Percentiles rank a stretch among this genome's conserved stretches.
Evolutionary conservation across 2,797 vertebrate genomes (phyloP).

Genomic region (Capromys pilorides): DNA sequence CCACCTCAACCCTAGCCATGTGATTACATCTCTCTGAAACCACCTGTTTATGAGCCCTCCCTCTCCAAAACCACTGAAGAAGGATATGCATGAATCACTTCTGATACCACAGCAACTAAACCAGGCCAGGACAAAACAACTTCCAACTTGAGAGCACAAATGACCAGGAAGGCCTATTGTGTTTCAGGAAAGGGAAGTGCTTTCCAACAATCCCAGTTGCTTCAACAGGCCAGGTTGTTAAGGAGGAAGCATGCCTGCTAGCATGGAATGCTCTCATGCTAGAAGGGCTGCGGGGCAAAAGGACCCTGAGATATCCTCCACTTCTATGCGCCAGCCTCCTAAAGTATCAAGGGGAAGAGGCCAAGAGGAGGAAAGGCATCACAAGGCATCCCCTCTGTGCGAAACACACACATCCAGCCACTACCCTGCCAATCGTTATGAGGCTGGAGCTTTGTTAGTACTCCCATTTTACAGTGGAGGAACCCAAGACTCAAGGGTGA

Average conservation of each 20-base stretch:
- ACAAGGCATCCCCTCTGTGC: neutral
- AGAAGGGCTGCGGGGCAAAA: neutral
- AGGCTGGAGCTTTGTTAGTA: neutral
- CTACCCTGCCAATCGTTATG: neutral
- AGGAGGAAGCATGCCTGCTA: neutral
- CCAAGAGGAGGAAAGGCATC: neutral
- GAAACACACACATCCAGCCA: neutral
- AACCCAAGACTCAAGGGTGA: neutral
- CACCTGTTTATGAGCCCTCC: neutral
- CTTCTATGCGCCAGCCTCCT: neutral
- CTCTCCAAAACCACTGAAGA: neutral
- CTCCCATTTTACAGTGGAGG: neutral
- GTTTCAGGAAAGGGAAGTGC: conserved; percentile 54
- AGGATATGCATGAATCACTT: neutral
- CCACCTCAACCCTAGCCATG: neutral
- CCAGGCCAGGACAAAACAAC: neutral
- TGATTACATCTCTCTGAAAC: conserved; percentile 31
- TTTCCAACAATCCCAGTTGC: conserved; percentile 63
- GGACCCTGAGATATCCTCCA: neutral
- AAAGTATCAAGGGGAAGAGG: neutral
- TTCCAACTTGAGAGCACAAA: conserved; percentile 49
- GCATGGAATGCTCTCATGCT: neutral
- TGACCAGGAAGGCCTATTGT: neutral
- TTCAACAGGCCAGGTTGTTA: neutral
- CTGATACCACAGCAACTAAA: neutral